phyloP scores from a whole-genome alignment of 2,113 vertebrate species.

The Oryzias curvinotus region DNA sequence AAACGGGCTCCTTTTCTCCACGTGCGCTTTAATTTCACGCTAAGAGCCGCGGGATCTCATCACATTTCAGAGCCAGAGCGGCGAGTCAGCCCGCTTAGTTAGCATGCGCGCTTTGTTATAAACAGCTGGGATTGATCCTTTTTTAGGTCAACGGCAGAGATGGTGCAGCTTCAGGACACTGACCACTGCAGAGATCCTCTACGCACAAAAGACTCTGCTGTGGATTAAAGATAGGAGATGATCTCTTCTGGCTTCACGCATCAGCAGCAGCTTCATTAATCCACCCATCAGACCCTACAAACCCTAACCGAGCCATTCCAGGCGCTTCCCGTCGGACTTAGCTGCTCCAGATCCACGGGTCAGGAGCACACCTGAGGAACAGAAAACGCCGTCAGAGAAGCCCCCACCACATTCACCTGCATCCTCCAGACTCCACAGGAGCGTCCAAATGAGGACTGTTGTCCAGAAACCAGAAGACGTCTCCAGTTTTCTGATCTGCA shows the following conservation, averaged over 20 bases:
- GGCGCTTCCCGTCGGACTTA: too few species aligned
- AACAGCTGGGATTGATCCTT: slow-evolving; percentile 65
- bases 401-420: too few species aligned
- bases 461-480: too few species aligned
- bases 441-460: too few species aligned
- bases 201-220: slow-evolving; percentile 27
- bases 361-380: too few species aligned
- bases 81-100: slow-evolving; percentile 35
- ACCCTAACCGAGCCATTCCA: too few species aligned
- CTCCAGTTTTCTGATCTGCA: too few species aligned
- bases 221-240: slow-evolving; percentile 45
- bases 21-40: slow-evolving; percentile 80
- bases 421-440: too few species aligned
- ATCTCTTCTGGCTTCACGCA: not conserved
- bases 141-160: slow-evolving; percentile 33
- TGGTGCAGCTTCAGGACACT: slow-evolving; percentile 31
- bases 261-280: too few species aligned
- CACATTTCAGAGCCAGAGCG: slow-evolving; percentile 77
- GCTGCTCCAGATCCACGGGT: too few species aligned
- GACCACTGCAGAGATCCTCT: slow-evolving; percentile 36
- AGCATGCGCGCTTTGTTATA: slow-evolving; percentile 64
- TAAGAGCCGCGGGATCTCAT: slow-evolving; percentile 81
- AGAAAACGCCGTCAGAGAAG: too few species aligned
- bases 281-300: too few species aligned
- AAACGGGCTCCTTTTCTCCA: slow-evolving; percentile 74